Percentiles rank a stretch among this genome's conserved stretches.
These are phyloP conservation scores for Hydrocynus forskahlii DNA, from an alignment of 2,797 vertebrate genomes.

Conservation along the genomic window DNA sequence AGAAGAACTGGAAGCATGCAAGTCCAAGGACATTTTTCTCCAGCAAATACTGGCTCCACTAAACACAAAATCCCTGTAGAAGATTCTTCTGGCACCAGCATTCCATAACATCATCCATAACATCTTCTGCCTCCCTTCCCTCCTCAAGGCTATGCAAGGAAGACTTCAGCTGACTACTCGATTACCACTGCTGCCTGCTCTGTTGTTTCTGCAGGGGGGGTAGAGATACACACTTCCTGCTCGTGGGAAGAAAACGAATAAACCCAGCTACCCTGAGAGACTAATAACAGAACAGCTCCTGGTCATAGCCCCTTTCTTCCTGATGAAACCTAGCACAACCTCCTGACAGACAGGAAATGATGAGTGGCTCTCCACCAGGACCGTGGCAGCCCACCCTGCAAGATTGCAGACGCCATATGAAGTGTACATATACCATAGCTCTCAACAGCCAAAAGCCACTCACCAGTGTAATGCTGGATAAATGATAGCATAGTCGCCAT, in stretches of 20 bases:
- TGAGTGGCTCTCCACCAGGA: conserved; percentile 75
- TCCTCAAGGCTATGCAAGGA: conserved; percentile 13
- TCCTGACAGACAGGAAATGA: conserved; percentile 77
- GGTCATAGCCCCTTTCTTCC: conserved; percentile 72
- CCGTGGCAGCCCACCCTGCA: conserved; percentile 47
- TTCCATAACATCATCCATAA: background rate
- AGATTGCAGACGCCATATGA: conserved; percentile 56
- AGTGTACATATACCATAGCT: conserved; percentile 70
- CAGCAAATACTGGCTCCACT: background rate
- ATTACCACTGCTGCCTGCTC: conserved; percentile 10
- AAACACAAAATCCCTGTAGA: background rate
- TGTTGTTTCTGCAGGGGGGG: background rate
- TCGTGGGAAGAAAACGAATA: conserved; percentile 70
- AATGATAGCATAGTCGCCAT: background rate
- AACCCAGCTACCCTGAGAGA: conserved; percentile 71
- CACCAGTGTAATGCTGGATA: conserved; percentile 32
- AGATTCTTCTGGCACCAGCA: background rate
- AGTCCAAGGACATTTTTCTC: background rate
- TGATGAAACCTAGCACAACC: conserved; percentile 73
- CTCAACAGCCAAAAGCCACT: conserved; percentile 57
- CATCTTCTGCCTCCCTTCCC: background rate
- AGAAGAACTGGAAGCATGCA: background rate
- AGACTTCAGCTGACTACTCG: background rate
- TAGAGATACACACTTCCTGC: conserved; percentile 54
- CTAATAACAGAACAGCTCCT: conserved; percentile 75